Base-by-base conservation (phyloP, 1,140 invertebrate species). In the Drosophila biarmipes region DNA sequence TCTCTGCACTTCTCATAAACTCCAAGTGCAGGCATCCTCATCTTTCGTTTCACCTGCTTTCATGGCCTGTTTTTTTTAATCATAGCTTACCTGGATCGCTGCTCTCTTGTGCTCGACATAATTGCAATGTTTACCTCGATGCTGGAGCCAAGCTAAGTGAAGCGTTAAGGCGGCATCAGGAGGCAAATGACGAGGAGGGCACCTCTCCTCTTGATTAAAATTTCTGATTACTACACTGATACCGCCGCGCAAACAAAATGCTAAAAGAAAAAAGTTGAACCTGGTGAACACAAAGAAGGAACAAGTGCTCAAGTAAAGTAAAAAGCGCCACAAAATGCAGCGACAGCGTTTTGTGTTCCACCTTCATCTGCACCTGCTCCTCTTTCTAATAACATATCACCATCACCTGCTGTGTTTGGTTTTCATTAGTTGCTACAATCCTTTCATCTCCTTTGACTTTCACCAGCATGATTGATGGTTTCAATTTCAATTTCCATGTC, bases 401-500 rank as follows among this genome's bases (percentile, higher is more conserved):
- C 72, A 38, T 43, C 55, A 54, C 64, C 73, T 86, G 81, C 79
- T 80, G 72, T 90, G 86, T 90, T 90, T 90, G 86, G 86, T 85
- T 90, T 90, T 90, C 86, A 90, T 90, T 90, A 90, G 86, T 90
- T 67, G 68, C 57, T 58, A 42, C 46, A 64, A 66, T 59, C 69
- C 56, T 54, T 69, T 75, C 67, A 59, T 46, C 69, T 49, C 27
- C 56, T 71, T 51, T 63, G 31, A 21, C 59, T 66, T 38, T 37
- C 37, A 52, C 37, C 43, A 63, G 49, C 59, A 90, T 90, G 86
- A 90, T 90, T 90, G 86, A 90, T 90, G 86, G 86, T 90, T 90
- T 90, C 86, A 90, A 90, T 90, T 90, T 90, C 78, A 90, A 90
- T 82, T 85, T 90, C 53, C 78, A 90, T 86, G 87, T 90, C 62